Evolutionary conservation across 2,888 invertebrate genomes (phyloP), one percentile per base, ranked within the genome.

Genomic region (Boloria euphrosyne): DNA sequence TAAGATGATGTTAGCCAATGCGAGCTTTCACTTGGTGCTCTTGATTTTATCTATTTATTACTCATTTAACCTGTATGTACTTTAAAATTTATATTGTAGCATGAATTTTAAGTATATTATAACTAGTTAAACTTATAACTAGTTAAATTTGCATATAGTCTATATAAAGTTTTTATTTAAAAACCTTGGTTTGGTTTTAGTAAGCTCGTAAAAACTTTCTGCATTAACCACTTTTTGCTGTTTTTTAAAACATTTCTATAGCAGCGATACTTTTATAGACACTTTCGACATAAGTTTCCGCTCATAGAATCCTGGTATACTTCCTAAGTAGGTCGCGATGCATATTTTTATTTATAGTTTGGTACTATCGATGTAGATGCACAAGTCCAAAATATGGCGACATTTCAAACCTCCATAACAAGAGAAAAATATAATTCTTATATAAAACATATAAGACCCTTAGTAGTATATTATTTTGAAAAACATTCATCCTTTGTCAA

Each of bases 351-450:
- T 82, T 80, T 82, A 76, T 77, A 82, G 77, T 67, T 71, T 57
- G 27, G 66, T 72, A 71, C 74, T 69, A 75, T 71, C 78, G 74
- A 85, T 67, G 74, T 77, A 75, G 81, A 83, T 85, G 82, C 83
- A 83, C 75, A 80, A 79, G 75, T 78, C 78, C 70, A 82, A 75
- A 76, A 73, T 74, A 77, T 67, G 66, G 63, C 52, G 59, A 62
- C 68, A 72, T 71, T 76, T 70, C 62, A 59, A 65, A 65, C 59
- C 43, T 22, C 16, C 27, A 46, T 10, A 31, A 6, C 10, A 4
- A 13, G 47, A 31, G 44, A 14, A 27, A 27, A 53, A 46, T 46
- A 18, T 46, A 27, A 62, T 62, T 46, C 52, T 44, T 49, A 38
- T 13, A 7, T 17, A 49, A 18, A 3, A 10, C 31, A 38, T 38